Evolutionary conservation across 2,888 invertebrate genomes (phyloP).

Genomic region (Orgyia antiqua): DNA sequence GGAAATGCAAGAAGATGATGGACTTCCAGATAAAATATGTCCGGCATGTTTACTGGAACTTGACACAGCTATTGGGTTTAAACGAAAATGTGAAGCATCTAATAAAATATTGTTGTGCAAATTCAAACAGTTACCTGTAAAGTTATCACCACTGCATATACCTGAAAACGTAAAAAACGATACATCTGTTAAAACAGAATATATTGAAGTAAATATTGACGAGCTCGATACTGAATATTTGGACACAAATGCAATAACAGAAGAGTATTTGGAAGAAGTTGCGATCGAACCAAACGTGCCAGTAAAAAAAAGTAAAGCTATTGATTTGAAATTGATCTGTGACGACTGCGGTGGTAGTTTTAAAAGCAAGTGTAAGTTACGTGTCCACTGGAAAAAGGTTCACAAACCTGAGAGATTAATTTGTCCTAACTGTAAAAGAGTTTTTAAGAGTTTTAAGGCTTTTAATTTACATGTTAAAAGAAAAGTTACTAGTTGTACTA

Average conservation of each 20-base stretch:
- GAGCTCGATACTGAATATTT: background rate
- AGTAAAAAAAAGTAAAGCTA: constrained; percentile 9
- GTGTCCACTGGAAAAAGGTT: constrained; percentile 38
- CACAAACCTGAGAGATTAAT: constrained; percentile 26
- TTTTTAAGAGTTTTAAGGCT: constrained; percentile 41
- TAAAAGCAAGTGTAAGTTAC: constrained; percentile 39
- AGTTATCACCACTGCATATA: background rate
- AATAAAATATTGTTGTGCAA: constrained; percentile 33
- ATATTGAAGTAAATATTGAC: constrained; percentile 2
- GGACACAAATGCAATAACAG: background rate
- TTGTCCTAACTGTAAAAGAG: constrained; percentile 32
- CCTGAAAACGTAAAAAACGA: background rate
- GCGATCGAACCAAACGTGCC: background rate
- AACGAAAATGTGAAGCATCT: constrained; percentile 50
- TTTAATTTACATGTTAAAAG: constrained; percentile 34
- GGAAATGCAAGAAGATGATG: constrained; percentile 44
- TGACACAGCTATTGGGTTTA: constrained; percentile 49
- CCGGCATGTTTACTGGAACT: constrained; percentile 47
- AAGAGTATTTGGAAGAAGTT: background rate
- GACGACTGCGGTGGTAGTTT: constrained; percentile 34
- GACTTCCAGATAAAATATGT: constrained; percentile 56
- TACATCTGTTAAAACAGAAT: constrained; percentile 1
- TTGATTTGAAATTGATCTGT: constrained; percentile 20
- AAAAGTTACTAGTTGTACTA: constrained; percentile 27
- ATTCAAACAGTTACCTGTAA: background rate